phyloP scores from a whole-genome alignment of 2,888 invertebrate genomes.

The Tipula unca region DNA sequence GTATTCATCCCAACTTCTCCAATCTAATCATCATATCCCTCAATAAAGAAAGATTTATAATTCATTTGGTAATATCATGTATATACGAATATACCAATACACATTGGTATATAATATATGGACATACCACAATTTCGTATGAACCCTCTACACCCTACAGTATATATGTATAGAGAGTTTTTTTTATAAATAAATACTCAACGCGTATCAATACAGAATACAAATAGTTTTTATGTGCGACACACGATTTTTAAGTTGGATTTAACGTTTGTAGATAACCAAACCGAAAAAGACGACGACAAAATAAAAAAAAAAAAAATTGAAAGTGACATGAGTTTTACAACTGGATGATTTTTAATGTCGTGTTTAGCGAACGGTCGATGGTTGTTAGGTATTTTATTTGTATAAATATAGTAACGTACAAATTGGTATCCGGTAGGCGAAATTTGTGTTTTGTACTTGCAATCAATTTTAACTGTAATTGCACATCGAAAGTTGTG shows the following conservation, averaged over 20 bases:
- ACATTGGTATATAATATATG: not conserved
- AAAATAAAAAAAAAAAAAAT: not conserved
- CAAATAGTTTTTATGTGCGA: not conserved
- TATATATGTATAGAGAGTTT: not conserved
- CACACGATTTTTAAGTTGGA: not conserved
- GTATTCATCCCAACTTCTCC: not conserved
- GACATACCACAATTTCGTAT: not conserved
- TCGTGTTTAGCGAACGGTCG: not conserved
- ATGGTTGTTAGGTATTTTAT: not conserved
- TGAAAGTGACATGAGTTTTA: conserved; percentile 14
- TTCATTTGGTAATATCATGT: not conserved
- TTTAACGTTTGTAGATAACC: not conserved
- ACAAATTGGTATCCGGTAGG: not conserved
- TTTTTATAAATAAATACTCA: not conserved
- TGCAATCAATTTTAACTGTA: too few relatives aligned
- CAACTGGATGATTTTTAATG: not conserved
- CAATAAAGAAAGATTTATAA: conserved; percentile 8
- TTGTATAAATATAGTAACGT: too few relatives aligned
- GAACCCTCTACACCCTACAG: not conserved
- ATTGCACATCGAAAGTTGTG: too few relatives aligned
- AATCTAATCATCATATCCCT: not conserved
- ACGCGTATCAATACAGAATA: not conserved
- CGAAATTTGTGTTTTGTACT: not conserved
- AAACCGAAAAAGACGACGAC: not conserved
- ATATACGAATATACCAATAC: not conserved